Percentiles rank a stretch among this genome's conserved stretches.
Conservation (phyloP, 2,797 vertebrate species). For the Danio tinwini region DNA sequence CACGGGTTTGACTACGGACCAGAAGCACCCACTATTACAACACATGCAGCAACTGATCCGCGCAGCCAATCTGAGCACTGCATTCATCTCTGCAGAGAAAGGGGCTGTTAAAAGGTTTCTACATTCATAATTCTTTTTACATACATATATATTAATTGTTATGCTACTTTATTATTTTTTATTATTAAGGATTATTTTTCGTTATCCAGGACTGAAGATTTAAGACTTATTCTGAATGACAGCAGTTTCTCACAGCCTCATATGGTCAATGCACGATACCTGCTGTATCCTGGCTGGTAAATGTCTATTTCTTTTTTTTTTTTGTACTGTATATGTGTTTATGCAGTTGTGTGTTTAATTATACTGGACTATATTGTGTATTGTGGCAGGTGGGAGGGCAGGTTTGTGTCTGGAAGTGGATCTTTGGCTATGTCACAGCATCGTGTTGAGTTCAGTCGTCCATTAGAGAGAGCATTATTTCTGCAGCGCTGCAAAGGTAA, state of each 20-base stretch:
- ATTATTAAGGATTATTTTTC: background rate
- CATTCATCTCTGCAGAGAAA: conserved; percentile 89
- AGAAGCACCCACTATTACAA: conserved; percentile 85
- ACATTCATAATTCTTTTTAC: conserved; percentile 51
- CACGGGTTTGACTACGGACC: conserved; percentile 85
- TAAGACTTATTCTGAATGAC: conserved; percentile 89
- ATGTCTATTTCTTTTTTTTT: conserved; percentile 51
- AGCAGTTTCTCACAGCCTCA: conserved; percentile 86
- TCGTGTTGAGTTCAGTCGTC: conserved; percentile 86
- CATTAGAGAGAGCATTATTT: conserved; percentile 89
- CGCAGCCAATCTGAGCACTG: conserved; percentile 86
- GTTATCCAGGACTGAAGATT: conserved; percentile 87
- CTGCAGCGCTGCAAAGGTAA: conserved; percentile 92
- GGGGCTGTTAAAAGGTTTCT: conserved; percentile 89
- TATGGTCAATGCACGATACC: conserved; percentile 92
- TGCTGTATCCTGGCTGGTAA: conserved; percentile 96
- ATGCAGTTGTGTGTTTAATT: conserved; percentile 44
- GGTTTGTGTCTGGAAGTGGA: conserved; percentile 82
- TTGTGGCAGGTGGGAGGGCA: conserved; percentile 87
- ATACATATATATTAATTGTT: background rate
- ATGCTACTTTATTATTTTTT: background rate
- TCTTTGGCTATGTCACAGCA: conserved; percentile 86
- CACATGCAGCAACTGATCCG: conserved; percentile 90
- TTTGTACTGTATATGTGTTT: background rate
- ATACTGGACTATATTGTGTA: conserved; percentile 19